Evolutionary conservation across 2,113 vertebrate species (phyloP).

Genomic region (Peromyscus californicus): DNA sequence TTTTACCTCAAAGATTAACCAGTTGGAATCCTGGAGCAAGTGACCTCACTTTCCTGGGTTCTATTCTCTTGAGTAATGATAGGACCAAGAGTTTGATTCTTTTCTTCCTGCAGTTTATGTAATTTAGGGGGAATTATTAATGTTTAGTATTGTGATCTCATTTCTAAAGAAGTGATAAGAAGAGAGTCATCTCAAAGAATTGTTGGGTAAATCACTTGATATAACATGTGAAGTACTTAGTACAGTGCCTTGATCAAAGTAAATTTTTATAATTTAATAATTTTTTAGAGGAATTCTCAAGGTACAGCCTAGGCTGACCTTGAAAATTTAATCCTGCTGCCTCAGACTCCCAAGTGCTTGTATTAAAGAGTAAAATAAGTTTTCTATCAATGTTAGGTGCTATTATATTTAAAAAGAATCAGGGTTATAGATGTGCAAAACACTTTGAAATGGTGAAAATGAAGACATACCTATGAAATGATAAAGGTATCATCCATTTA

Average conservation of each 20-base stretch:
- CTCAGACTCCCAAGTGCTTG: background rate
- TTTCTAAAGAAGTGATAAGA: background rate
- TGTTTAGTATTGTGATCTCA: background rate
- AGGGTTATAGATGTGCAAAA: conserved; percentile 24
- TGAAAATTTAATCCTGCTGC: background rate
- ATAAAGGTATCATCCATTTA: background rate
- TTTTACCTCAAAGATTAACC: background rate
- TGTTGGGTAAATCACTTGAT: background rate
- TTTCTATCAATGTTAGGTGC: background rate
- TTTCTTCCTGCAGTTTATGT: background rate
- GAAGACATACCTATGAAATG: background rate
- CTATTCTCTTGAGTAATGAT: background rate
- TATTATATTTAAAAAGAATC: background rate
- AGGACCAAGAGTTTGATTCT: background rate
- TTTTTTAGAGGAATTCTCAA: background rate
- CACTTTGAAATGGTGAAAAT: background rate
- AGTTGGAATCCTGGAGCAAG: background rate
- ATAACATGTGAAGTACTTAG: background rate
- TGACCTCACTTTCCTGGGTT: background rate
- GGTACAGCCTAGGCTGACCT: background rate
- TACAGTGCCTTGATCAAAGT: background rate
- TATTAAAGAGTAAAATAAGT: background rate
- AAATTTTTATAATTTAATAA: background rate
- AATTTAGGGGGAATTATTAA: background rate
- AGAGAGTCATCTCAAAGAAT: background rate